Conservation (phyloP, 2,797 vertebrate genomes). For the Notamacropus eugenii region DNA sequence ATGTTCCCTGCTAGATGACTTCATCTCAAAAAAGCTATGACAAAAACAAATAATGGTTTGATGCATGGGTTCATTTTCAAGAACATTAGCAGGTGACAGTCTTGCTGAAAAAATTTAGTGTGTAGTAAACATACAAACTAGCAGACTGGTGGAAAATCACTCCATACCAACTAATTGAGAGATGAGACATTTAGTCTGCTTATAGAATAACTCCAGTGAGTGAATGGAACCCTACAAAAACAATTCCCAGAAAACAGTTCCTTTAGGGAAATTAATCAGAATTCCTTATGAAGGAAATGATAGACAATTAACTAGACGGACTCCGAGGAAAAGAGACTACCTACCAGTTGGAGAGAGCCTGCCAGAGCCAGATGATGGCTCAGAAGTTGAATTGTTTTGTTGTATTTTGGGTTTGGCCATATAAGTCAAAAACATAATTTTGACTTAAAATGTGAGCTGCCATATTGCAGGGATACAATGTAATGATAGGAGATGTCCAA, state of each 20-base stretch:
- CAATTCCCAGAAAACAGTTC: background rate
- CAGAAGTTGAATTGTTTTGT: background rate
- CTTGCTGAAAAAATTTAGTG: background rate
- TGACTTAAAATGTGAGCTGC: background rate
- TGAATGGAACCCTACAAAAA: background rate
- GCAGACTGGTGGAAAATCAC: background rate
- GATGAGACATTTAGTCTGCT: background rate
- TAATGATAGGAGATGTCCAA: no score
- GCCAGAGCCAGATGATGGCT: background rate
- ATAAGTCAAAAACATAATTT: background rate
- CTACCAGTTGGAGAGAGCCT: background rate
- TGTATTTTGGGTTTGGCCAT: background rate
- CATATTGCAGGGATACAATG: background rate
- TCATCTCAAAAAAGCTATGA: background rate
- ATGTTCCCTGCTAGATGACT: background rate
- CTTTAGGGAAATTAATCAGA: background rate
- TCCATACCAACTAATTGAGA: background rate
- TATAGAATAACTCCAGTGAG: background rate
- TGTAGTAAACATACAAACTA: background rate
- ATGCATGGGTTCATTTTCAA: background rate
- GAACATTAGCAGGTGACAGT: background rate
- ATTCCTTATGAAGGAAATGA: background rate
- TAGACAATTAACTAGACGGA: background rate
- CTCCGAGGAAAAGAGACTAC: background rate
- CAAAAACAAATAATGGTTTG: background rate